Percentiles rank a stretch among this genome's conserved stretches.
These are phyloP conservation scores for Poeciliopsis turneri DNA, from an alignment of 2,797 vertebrate species.

Conservation along the genomic window DNA sequence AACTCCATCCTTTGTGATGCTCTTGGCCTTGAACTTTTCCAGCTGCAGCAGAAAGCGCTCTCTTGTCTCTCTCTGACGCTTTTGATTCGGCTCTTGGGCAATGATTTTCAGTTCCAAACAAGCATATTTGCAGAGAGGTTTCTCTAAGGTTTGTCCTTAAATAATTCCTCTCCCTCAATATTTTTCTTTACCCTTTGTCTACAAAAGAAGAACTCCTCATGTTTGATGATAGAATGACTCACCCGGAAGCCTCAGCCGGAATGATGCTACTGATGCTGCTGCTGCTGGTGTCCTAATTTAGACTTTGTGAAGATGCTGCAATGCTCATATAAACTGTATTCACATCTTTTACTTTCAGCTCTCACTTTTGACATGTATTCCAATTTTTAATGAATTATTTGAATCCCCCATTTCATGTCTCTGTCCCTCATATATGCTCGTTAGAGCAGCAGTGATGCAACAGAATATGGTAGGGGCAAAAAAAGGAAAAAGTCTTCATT, in stretches of 20 bases:
- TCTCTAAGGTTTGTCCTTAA: background rate
- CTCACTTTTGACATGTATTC: slow-evolving; percentile 1
- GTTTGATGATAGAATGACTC: slow-evolving; percentile 3
- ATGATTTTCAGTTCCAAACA: background rate
- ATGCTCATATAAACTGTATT: background rate
- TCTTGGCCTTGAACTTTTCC: background rate
- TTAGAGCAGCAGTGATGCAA: background rate
- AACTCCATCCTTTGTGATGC: background rate
- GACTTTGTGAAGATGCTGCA: background rate
- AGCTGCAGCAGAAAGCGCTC: background rate
- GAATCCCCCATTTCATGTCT: background rate
- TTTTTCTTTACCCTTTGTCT: background rate
- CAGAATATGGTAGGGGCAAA: background rate
- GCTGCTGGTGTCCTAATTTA: background rate
- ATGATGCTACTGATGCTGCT: background rate
- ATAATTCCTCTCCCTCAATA: background rate
- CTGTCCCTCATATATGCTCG: background rate
- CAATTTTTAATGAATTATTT: background rate
- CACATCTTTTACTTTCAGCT: background rate
- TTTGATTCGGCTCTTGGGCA: background rate
- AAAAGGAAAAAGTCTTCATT: background rate
- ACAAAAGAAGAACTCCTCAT: background rate
- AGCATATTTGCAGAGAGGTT: background rate
- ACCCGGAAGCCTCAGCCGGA: background rate
- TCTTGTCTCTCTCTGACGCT: background rate